Conservation (phyloP, 2,797 vertebrate genomes). For the Hoplostethus atlanticus region DNA sequence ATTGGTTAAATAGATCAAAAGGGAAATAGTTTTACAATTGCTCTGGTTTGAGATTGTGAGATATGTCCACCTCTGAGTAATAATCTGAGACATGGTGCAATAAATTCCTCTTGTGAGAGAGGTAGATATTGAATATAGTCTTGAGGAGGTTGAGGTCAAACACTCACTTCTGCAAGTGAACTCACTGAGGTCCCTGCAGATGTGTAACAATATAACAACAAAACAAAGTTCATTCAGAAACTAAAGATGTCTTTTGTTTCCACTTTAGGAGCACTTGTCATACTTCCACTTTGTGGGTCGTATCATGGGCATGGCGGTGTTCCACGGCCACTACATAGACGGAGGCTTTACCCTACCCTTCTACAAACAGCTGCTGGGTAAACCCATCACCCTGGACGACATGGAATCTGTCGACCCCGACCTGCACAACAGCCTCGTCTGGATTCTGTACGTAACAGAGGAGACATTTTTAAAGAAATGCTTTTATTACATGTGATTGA, state of each 20-base stretch:
- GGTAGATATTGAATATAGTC: background rate
- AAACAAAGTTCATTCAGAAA: constrained; percentile 21
- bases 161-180: too few relatives aligned
- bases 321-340: constrained; percentile 98
- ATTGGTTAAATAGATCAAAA: background rate
- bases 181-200: background rate
- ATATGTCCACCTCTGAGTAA: background rate
- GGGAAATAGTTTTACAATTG: background rate
- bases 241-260: constrained; percentile 21
- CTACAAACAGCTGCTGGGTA: constrained; percentile 97
- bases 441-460: constrained; percentile 92
- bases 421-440: constrained; percentile 98
- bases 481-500: background rate
- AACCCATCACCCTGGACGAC: constrained; percentile 97
- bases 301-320: constrained; percentile 99
- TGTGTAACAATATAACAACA: background rate
- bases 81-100: background rate
- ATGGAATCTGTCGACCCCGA: constrained; percentile 98
- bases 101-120: constrained; percentile 5
- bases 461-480: background rate
- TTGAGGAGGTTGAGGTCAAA: background rate
- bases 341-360: constrained; percentile 97
- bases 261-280: constrained; percentile 92
- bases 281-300: constrained; percentile 98
- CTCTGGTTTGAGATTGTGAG: background rate